phyloP scores from a whole-genome alignment of 2,888 invertebrate species.

The Trileptium ribeirensis region DNA sequence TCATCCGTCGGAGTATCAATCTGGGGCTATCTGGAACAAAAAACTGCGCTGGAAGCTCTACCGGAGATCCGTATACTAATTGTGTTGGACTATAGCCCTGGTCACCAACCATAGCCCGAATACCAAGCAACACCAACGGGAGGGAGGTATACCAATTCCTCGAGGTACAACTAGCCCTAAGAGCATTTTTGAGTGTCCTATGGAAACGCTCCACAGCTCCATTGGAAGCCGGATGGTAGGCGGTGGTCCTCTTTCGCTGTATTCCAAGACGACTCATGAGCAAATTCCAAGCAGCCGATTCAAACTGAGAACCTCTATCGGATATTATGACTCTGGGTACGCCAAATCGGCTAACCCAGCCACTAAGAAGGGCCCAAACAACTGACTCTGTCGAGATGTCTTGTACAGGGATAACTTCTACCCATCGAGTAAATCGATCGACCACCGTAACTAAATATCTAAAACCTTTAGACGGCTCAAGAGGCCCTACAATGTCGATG shows the following conservation, averaged over 20 bases:
- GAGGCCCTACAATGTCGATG: constrained; percentile 12
- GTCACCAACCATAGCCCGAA: not conserved
- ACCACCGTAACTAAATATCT: not conserved
- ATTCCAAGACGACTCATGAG: too few species aligned
- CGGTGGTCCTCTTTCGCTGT: too few species aligned
- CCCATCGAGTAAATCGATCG: constrained; percentile 11
- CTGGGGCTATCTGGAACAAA: not conserved
- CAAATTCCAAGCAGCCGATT: not conserved
- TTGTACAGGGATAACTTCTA: not conserved
- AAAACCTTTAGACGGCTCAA: not conserved
- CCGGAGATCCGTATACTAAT: too few species aligned
- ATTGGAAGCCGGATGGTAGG: too few species aligned
- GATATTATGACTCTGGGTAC: too few species aligned
- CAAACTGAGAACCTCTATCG: too few species aligned
- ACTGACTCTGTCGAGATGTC: constrained; percentile 3
- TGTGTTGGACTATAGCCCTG: too few species aligned
- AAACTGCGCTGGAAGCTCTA: too few species aligned
- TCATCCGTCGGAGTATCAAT: too few species aligned
- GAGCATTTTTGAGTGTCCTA: not conserved
- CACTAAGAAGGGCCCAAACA: not conserved
- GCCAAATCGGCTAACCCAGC: too few species aligned
- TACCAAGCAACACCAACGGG: not conserved
- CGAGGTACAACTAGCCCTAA: not conserved
- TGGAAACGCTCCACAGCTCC: not conserved
- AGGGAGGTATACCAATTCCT: not conserved